phyloP scores from a whole-genome alignment of 2,888 invertebrate species.

The Bruchidius siliquastri region DNA sequence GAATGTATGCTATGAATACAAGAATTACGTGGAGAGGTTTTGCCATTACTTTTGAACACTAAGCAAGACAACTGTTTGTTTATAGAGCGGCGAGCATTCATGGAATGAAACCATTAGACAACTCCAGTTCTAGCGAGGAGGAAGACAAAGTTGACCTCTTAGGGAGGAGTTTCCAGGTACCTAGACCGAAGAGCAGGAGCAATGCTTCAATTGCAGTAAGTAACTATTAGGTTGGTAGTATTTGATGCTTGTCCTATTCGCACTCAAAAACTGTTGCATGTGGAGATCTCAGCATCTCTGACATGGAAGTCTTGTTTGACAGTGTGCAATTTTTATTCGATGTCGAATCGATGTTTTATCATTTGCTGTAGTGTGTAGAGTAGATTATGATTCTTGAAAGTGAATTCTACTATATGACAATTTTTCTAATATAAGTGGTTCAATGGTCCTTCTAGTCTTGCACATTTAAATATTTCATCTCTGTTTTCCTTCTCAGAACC shows the following conservation, averaged over 20 bases:
- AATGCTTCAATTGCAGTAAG: constrained; percentile 60
- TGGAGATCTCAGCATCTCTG: no score
- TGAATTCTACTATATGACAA: no score
- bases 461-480: background rate
- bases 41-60: background rate
- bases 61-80: constrained; percentile 9
- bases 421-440: no score
- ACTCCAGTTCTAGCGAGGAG: constrained; percentile 55
- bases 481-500: constrained; percentile 59
- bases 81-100: constrained; percentile 40
- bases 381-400: no score
- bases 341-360: no score
- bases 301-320: no score
- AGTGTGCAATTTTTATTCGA: no score
- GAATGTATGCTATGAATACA: no score
- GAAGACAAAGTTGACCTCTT: constrained; percentile 76
- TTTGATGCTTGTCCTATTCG: background rate
- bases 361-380: no score
- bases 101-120: constrained; percentile 49
- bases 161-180: constrained; percentile 69
- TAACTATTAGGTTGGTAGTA: constrained; percentile 18
- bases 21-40: no score
- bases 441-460: no score
- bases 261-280: background rate
- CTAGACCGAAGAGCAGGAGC: constrained; percentile 77